Conservation (phyloP, 2,888 invertebrate species). For the Stramonita haemastoma region DNA sequence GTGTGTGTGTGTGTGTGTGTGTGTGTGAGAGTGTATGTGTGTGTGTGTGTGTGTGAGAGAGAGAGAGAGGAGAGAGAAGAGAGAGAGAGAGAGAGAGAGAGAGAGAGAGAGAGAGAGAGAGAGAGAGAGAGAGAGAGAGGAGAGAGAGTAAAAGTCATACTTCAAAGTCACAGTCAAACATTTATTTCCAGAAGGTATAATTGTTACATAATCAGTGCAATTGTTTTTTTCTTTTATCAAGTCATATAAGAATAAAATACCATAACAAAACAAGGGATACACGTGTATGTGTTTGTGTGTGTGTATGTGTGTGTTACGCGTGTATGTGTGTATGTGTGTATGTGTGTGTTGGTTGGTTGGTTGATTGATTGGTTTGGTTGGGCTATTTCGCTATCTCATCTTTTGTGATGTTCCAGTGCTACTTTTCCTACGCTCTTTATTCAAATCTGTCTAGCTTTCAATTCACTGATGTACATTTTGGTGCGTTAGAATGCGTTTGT, state of each 20-base stretch:
- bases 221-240: neutral
- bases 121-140: neutral
- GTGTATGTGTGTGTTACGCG: no score
- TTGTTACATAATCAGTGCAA: neutral
- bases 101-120: neutral
- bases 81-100: neutral
- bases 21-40: neutral
- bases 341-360: neutral
- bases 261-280: no score
- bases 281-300: neutral
- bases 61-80: neutral
- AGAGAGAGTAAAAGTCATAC: no score
- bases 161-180: no score
- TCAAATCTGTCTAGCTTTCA: no score
- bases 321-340: neutral
- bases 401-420: neutral
- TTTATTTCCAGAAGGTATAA: no score
- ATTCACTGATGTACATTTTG: no score
- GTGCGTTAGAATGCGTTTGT: no score
- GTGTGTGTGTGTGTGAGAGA: neutral
- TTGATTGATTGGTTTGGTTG: neutral
- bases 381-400: no score
- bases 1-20: neutral
- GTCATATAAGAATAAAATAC: no score
- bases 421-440: neutral